A percentile compares a stretch with the other conserved stretches of the same genome.
These are phyloP conservation scores for Anodontia alba DNA, from an alignment of 2,888 invertebrate genomes.

Conservation along the genomic window DNA sequence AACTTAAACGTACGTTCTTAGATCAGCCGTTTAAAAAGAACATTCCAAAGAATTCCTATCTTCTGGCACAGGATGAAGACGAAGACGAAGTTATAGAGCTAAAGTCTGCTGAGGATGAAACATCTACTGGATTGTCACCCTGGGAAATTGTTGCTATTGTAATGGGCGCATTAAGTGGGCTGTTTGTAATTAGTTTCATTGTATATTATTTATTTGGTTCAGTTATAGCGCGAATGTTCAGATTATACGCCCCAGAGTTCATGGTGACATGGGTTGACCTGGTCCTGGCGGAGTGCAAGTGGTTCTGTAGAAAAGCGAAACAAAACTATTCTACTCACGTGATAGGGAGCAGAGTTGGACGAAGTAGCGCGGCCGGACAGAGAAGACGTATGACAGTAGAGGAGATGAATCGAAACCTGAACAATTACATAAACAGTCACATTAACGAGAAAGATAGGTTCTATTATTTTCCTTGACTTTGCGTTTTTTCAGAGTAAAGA, in stretches of 20 bases:
- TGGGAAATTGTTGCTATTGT: conserved; percentile 48
- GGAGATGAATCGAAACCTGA: conserved; percentile 52
- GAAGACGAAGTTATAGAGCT: neutral
- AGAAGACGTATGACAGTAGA: neutral
- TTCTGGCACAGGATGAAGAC: conserved; percentile 59
- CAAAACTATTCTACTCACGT: conserved; percentile 51
- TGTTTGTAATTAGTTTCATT: conserved; percentile 25
- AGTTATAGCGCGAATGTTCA: conserved; percentile 36
- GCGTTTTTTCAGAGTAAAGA: no score
- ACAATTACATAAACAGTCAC: conserved; percentile 49
- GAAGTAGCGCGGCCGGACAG: neutral
- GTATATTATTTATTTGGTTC: conserved; percentile 48
- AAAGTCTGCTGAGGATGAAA: neutral
- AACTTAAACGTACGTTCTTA: conserved; percentile 63
- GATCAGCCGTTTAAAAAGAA: conserved; percentile 69
- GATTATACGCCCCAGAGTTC: conserved; percentile 46
- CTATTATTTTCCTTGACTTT: neutral
- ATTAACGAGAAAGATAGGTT: conserved; percentile 11
- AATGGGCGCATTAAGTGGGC: conserved; percentile 16
- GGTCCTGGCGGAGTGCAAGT: conserved; percentile 38
- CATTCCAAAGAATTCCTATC: conserved; percentile 60
- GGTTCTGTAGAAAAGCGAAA: conserved; percentile 45
- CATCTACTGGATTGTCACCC: neutral
- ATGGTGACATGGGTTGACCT: conserved; percentile 49
- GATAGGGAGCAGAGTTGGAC: conserved; percentile 40